A percentile compares a stretch with the other conserved stretches of the same genome.
These are phyloP conservation scores for Delia radicum DNA, from an alignment of 1,140 invertebrate species.

Conservation along the genomic window DNA sequence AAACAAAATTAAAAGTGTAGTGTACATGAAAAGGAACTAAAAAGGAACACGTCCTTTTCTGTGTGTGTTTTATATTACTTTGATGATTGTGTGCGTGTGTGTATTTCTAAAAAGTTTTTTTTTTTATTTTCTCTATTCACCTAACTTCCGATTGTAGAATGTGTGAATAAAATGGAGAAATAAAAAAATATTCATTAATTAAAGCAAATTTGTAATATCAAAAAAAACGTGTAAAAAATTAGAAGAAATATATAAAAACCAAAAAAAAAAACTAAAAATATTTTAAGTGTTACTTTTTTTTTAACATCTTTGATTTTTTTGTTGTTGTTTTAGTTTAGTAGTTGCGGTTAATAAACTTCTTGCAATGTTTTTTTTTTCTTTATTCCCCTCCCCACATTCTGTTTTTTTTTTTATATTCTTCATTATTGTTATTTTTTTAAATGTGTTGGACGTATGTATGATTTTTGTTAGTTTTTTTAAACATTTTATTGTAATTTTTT, in stretches of 20 bases:
- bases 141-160: background rate
- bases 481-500: background rate
- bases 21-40: background rate
- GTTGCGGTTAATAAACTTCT: constrained; percentile 22
- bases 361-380: constrained; percentile 8
- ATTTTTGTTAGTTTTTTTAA: background rate
- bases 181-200: background rate
- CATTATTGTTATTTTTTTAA: background rate
- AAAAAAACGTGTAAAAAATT: background rate
- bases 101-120: background rate
- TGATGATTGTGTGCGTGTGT: background rate
- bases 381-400: background rate
- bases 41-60: constrained; percentile 13
- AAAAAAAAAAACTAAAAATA: background rate
- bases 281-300: background rate
- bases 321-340: constrained; percentile 6
- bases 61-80: background rate
- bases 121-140: background rate
- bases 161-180: background rate
- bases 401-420: background rate
- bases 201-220: too few species aligned
- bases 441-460: background rate
- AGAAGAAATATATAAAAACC: too few species aligned
- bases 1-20: background rate
- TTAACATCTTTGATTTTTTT: background rate